phyloP scores from a whole-genome alignment of 2,888 invertebrate genomes.

The Ethmia dodecea region DNA sequence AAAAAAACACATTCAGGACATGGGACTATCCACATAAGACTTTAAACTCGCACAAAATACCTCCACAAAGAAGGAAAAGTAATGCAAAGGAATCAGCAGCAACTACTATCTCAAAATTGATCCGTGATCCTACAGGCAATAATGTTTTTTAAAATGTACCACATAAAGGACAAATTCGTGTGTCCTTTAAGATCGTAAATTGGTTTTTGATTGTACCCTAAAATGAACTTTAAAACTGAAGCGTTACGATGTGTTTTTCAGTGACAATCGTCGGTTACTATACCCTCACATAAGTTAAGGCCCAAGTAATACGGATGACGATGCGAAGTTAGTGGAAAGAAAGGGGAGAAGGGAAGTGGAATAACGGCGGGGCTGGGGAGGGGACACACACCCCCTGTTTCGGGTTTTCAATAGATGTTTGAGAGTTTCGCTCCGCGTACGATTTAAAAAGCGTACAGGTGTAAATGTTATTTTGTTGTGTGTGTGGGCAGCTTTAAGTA shows the following conservation, averaged over 20 bases:
- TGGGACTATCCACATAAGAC: conserved; percentile 65
- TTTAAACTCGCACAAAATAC: conserved; percentile 72
- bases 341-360: conserved; percentile 65
- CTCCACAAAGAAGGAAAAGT: conserved; percentile 73
- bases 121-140: conserved; percentile 38
- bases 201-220: conserved; percentile 40
- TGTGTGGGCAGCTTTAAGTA: background rate
- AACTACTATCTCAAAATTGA: conserved; percentile 75
- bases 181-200: conserved; percentile 38
- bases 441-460: conserved; percentile 51
- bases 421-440: conserved; percentile 58
- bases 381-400: conserved; percentile 62
- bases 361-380: conserved; percentile 53
- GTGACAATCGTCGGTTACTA: conserved; percentile 23
- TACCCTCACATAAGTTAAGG: conserved; percentile 72
- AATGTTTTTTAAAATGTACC: conserved; percentile 17
- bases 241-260: conserved; percentile 27
- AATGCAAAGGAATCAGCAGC: conserved; percentile 75
- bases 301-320: conserved; percentile 76
- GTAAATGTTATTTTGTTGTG: conserved; percentile 4
- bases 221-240: conserved; percentile 18
- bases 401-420: conserved; percentile 76
- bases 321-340: conserved; percentile 75
- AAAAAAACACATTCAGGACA: conserved; percentile 23
- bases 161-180: conserved; percentile 33